Conservation (phyloP, 2,888 invertebrate genomes). For the Macrophya alboannulata region DNA sequence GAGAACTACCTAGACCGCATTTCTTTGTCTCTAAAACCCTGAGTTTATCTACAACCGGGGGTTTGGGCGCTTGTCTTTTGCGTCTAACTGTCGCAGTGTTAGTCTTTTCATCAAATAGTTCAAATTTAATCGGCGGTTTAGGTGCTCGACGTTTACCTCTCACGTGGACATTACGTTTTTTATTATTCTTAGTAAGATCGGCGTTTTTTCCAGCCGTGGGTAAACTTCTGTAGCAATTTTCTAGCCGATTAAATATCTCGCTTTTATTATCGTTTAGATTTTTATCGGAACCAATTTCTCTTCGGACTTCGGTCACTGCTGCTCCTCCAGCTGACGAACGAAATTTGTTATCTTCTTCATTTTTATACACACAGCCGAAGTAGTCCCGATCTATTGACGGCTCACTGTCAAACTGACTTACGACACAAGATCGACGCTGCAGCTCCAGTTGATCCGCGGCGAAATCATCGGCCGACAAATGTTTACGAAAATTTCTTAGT, state of each 20-base stretch:
- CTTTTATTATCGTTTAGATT: slow-evolving; percentile 10
- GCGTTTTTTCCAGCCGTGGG: slow-evolving; percentile 66
- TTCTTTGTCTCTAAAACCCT: not conserved
- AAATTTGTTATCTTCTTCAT: not conserved
- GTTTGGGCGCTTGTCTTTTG: slow-evolving; percentile 79
- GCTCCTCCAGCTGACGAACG: not conserved
- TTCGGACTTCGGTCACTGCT: not conserved
- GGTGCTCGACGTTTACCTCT: slow-evolving; percentile 90
- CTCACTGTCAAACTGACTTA: slow-evolving; percentile 13
- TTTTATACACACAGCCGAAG: not conserved
- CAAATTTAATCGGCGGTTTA: slow-evolving; percentile 82
- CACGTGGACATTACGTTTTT: slow-evolving; percentile 85
- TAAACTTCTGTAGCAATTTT: slow-evolving; percentile 51
- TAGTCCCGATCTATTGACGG: slow-evolving; percentile 48
- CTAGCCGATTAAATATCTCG: not conserved
- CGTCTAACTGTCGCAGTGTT: slow-evolving; percentile 73
- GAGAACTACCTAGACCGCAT: not conserved
- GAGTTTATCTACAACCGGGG: slow-evolving; percentile 76
- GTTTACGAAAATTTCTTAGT: slow-evolving; percentile 61
- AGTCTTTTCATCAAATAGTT: slow-evolving; percentile 25
- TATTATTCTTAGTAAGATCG: slow-evolving; percentile 46
- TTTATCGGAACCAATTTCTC: not conserved
- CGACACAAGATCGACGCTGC: not conserved
- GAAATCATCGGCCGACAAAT: slow-evolving; percentile 64
- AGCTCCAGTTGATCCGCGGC: slow-evolving; percentile 64